Conservation (phyloP, 37 sponge, comb jelly and placozoan species). For the Chondrilla cf. caribensis region DNA sequence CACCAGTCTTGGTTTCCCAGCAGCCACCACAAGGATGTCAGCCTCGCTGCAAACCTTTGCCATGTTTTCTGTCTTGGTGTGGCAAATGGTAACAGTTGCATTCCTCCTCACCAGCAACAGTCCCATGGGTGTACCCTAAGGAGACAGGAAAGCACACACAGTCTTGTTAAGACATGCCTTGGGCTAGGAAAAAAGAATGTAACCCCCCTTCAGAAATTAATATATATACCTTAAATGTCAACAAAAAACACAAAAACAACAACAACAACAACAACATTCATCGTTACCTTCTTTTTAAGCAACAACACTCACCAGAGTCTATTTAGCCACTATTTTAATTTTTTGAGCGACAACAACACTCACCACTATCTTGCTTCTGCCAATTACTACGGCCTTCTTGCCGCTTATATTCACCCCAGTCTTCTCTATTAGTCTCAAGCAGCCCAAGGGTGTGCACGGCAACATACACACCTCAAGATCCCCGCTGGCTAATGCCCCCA, state of each 20-base stretch:
- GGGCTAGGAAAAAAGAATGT: too few species aligned
- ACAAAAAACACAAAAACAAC: neutral
- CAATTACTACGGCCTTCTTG: conserved; percentile 82
- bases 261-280: too few species aligned
- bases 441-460: conserved; percentile 96
- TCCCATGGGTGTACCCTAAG: conserved; percentile 84
- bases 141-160: neutral
- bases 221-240: neutral
- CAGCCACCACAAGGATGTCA: conserved; percentile 91
- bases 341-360: too few species aligned
- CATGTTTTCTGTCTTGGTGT: conserved; percentile 74
- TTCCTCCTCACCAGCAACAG: conserved; percentile 69
- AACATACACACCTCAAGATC: conserved; percentile 31
- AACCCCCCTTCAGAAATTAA: too few species aligned
- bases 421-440: conserved; percentile 80
- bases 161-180: conserved; percentile 6
- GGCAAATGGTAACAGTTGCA: conserved; percentile 92
- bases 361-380: conserved; percentile 93
- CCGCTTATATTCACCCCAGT: conserved; percentile 73
- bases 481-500: conserved; percentile 82
- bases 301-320: too few species aligned
- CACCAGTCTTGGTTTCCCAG: conserved; percentile 76
- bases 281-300: too few species aligned
- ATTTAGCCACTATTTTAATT: too few species aligned
- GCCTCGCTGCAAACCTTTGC: conserved; percentile 48